Base-by-base conservation (phyloP, 2,113 vertebrate species). In the Taxidea taxus region DNA sequence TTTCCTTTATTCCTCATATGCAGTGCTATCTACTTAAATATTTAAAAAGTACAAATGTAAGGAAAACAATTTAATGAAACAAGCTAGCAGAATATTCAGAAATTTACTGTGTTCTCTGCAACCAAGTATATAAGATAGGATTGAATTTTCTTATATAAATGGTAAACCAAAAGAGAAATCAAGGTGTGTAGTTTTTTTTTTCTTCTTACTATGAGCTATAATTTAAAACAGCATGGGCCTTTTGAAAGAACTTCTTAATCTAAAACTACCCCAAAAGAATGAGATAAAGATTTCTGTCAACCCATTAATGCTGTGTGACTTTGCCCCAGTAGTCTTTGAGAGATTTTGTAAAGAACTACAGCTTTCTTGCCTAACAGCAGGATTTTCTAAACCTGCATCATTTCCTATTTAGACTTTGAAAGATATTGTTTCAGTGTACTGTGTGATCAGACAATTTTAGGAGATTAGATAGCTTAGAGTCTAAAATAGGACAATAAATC, bases 231-330 rank as follows among this genome's bases (percentile, higher is more conserved):
- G 58, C 60, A 64, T 72, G 90, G 18, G 75, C 3, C 90, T 89
- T 97, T 92, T 96, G 84, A 89, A 94, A 95, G 15, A 85, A 84
- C 14, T 86, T 96, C n/a, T 91, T 97, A 94, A 95, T 97, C 68
- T 94, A 90, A 95, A 97, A 77, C 42, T 90, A 90, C 66, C 44
- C 47, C 18, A 74, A 85, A 90, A 91, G 37, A 95, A 90, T 54
- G 39, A 90, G 58, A 94, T 93, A 92, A 93, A 80, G 54, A 51
- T 92, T 95, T 93, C n/a, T 82, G 31, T 85, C 90, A 97, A 68
- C 62, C 15, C 42, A 87, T 9, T 94, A 89, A 96, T 87, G 15
- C 51, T 82, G 31, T 86, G 27, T 95, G 74, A 92, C 83, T 97
- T 85, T 97, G 39, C 34, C 64, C 7, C 14, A 37, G 44, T 54